Evolutionary conservation across 2,888 invertebrate genomes (phyloP), one percentile per base, ranked within the genome.

Genomic region (Yponomeuta plumbellus): DNA sequence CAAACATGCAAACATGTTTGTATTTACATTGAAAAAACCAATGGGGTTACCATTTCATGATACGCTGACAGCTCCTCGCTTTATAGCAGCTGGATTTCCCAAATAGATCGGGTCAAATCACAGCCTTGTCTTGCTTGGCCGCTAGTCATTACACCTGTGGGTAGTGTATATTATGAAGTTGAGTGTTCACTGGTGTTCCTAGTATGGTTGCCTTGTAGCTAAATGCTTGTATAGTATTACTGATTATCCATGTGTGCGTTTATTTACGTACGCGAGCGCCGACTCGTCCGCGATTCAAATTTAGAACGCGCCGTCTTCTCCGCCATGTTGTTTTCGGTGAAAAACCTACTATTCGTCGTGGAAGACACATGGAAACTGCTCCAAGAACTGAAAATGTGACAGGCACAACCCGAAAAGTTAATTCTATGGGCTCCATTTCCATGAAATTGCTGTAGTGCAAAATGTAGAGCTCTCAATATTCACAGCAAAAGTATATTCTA

Each of bases 261-360:
- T 91, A 91, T 91, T 90, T 91, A 90, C 89, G 91, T 90, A 88
- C 88, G 86, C 88, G 87, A 89, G 90, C 91, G 88, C 89, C 90
- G 89, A 90, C 90, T 89, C 90, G 91, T 87, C 90, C 91, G 90
- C 89, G 90, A 88, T 91, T 88, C 91, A 89, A 90, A 91, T 85
- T 87, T 91, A 91, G 91, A 91, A 88, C 87, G 80, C 64, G 67
- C 85, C 87, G 68, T 85, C 87, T 86, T 86, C 89, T 85, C 89
- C 91, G 90, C 90, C 91, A 90, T 90, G 90, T 90, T 90, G 90
- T 84, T 88, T 84, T 86, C 83, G 75, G 86, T 86, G 89, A 86
- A 89, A 90, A 90, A 88, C 84, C 87, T 86, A 88, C 85, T 81
- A 87, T 81, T 85, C 82, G 84, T 84, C 80, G 77, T 80, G 78